Base-by-base conservation (phyloP, 2,797 vertebrate genomes). In the Falco biarmicus region DNA sequence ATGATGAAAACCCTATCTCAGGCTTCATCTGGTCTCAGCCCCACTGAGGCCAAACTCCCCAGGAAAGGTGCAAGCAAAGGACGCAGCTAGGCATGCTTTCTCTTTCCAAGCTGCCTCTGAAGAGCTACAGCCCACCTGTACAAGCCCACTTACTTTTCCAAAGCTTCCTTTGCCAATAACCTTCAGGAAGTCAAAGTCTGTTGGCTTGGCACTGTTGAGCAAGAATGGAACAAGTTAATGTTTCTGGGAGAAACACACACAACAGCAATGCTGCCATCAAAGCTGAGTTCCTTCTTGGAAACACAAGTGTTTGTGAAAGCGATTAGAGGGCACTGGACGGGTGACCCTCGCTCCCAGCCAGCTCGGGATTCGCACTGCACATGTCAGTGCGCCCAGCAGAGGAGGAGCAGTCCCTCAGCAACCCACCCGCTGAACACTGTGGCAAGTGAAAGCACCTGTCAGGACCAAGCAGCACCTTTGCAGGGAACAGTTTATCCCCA, bases 101-200 rank as follows among this genome's bases (percentile, higher is more conserved):
- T 22, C 64, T 80, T 70, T 5, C 45, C 37, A 80, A 53, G 47
- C 50, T 54, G 34, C 21, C 17, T 32, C 20, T 64, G 18, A 48
- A 71, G 47, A 51, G 5, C 83, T 45, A 21, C 20, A 73, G 11
- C 68, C n/a, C 71, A 60, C 47, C 70, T 22, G 13, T 28, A 48
- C 11, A 93, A 66, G 17, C 43, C 26, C 84, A 97, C 98, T 98
- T 98, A 99, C 99, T 98, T 99, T 99, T 96, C 99, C 99, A 96
- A 99, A 99, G 87, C 99, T 99, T 93, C 99, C 99, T 98, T 99
- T 99, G 86, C 99, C 99, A 97, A 99, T 99, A 97, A 99, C 98
- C 63, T 99, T 98, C 96, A 99, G 97, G 97, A 99, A 99, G 96
- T 99, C 99, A 96, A 99, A 99, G 98, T 99, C 99, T n/a, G 99